Conservation (phyloP, 2,888 invertebrate species). For the Germaria angustata region DNA sequence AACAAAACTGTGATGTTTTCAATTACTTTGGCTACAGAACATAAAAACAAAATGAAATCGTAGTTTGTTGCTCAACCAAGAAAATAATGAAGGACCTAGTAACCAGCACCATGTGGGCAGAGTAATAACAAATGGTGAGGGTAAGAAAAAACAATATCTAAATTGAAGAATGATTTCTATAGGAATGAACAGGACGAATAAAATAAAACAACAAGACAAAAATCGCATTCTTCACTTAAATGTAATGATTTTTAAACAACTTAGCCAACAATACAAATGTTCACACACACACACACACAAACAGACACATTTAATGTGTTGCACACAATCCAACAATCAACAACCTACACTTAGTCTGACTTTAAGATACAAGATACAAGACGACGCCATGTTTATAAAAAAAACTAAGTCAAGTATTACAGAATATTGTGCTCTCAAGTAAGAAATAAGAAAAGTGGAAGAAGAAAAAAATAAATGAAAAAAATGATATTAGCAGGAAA, state of each 20-base stretch:
- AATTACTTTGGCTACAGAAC: conserved; percentile 48
- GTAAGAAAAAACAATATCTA: background rate
- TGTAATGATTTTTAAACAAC: conserved; percentile 64
- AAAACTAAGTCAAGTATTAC: conserved; percentile 59
- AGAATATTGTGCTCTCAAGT: conserved; percentile 38
- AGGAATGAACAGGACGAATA: background rate
- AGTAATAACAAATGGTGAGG: background rate
- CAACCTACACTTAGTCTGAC: conserved; percentile 53
- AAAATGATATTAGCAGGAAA: conserved; percentile 24
- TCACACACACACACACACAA: background rate
- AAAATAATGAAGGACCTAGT: conserved; percentile 5
- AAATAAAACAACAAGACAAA: background rate
- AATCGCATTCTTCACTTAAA: conserved; percentile 58
- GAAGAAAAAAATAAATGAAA: background rate
- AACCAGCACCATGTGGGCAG: conserved; percentile 2
- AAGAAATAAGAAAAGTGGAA: conserved; percentile 29
- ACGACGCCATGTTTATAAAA: conserved; percentile 52
- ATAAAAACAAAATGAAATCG: conserved; percentile 37
- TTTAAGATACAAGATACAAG: conserved; percentile 55
- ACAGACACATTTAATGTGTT: background rate
- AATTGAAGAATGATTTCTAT: conserved; percentile 40
- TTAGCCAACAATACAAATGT: conserved; percentile 51
- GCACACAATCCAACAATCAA: conserved; percentile 9
- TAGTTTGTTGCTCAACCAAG: background rate
- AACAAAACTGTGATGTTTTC: conserved; percentile 61